Conservation (phyloP, 2,888 invertebrate species). For the Venusia cambrica region DNA sequence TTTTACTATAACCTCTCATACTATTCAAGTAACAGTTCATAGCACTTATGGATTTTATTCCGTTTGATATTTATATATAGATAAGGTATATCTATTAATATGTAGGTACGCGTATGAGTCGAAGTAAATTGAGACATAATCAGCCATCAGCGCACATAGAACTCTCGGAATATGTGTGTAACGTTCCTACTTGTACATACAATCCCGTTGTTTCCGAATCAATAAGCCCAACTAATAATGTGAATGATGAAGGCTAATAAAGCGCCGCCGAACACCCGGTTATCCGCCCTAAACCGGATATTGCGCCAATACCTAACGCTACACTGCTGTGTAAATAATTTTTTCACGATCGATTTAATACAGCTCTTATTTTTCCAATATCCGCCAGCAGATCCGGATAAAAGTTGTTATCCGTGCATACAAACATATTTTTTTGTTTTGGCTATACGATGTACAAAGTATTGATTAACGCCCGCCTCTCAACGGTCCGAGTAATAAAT, state of each 20-base stretch:
- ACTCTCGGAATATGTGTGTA: too few relatives aligned
- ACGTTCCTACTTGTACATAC: too few relatives aligned
- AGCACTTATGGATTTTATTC: too few relatives aligned
- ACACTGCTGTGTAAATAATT: constrained; percentile 32
- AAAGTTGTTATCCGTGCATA: constrained; percentile 44
- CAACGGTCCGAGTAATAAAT: constrained; percentile 50
- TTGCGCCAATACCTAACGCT: constrained; percentile 20
- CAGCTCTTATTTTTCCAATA: constrained; percentile 33
- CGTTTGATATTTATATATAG: too few relatives aligned
- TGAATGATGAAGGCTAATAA: constrained; percentile 16
- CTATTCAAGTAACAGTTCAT: too few relatives aligned
- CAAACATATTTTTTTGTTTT: constrained; percentile 43
- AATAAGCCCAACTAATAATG: constrained; percentile 11
- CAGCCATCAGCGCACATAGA: too few relatives aligned
- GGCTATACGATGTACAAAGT: constrained; percentile 46
- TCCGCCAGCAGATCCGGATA: constrained; percentile 38
- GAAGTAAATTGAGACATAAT: too few relatives aligned
- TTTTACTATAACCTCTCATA: too few relatives aligned
- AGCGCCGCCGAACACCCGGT: constrained; percentile 9
- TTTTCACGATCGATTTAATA: constrained; percentile 41
- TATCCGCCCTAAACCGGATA: constrained; percentile 16
- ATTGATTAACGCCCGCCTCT: constrained; percentile 61
- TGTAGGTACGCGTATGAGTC: too few relatives aligned
- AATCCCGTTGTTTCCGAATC: constrained; percentile 2
- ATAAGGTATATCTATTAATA: too few relatives aligned